A percentile compares a stretch with the other conserved stretches of the same genome.
These are phyloP conservation scores for Allophyes oxyacanthae DNA, from an alignment of 2,888 invertebrate genomes.

Conservation along the genomic window DNA sequence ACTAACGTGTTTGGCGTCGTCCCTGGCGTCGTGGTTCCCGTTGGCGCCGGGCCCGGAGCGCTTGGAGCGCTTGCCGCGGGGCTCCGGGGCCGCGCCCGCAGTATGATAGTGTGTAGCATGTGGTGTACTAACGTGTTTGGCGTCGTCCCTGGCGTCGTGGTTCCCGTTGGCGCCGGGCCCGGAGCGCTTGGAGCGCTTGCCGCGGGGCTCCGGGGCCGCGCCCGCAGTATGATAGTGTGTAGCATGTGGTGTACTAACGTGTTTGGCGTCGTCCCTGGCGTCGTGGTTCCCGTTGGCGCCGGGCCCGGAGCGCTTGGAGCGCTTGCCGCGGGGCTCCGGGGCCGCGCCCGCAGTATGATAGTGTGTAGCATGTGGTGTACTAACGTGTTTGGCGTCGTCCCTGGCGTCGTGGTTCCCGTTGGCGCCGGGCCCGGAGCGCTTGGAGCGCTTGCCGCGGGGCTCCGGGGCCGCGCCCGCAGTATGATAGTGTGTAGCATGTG, in stretches of 20 bases:
- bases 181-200: constrained; percentile 92
- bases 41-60: constrained; percentile 81
- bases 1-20: constrained; percentile 75
- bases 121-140: constrained; percentile 71
- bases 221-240: no score
- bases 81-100: no score
- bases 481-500: no score
- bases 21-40: constrained; percentile 75
- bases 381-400: constrained; percentile 75
- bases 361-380: no score
- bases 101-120: no score
- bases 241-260: constrained; percentile 67
- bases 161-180: constrained; percentile 78
- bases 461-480: no score
- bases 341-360: no score
- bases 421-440: constrained; percentile 85
- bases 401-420: constrained; percentile 76
- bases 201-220: no score
- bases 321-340: constrained; percentile 92
- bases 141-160: constrained; percentile 74
- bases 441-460: constrained; percentile 93
- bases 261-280: constrained; percentile 72
- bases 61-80: constrained; percentile 93
- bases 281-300: constrained; percentile 78
- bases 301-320: constrained; percentile 90